Conservation (phyloP, 1,140 invertebrate species). For the Metaphire vulgaris region DNA sequence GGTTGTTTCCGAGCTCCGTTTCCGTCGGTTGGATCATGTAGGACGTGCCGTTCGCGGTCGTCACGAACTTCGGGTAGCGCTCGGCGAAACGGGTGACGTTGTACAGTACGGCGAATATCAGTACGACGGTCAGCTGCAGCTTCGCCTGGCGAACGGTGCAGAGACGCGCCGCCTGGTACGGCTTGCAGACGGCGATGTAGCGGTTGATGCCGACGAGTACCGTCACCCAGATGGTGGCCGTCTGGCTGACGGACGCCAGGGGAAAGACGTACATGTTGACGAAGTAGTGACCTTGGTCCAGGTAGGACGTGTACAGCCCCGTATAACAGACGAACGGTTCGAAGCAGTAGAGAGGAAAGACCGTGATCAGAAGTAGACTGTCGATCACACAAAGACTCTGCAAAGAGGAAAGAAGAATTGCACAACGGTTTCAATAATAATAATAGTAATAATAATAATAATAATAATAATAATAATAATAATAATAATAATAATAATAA, state of each 20-base stretch:
- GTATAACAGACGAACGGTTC: slow-evolving; percentile 12
- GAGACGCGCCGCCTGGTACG: not conserved
- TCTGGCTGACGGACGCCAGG: not conserved
- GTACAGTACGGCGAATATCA: slow-evolving; percentile 25
- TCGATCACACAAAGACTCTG: slow-evolving; percentile 26
- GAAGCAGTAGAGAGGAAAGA: slow-evolving; percentile 23
- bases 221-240: slow-evolving; percentile 15
- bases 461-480: no score
- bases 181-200: slow-evolving; percentile 18
- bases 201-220: slow-evolving; percentile 19
- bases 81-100: slow-evolving; percentile 21
- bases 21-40: slow-evolving; percentile 18
- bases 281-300: not conserved
- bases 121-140: slow-evolving; percentile 21
- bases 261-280: slow-evolving; percentile 3
- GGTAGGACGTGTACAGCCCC: not conserved
- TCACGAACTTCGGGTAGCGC: slow-evolving; percentile 1
- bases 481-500: no score
- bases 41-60: not conserved
- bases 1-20: not conserved
- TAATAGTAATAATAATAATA: no score
- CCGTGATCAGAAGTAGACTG: slow-evolving; percentile 13
- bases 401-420: no score
- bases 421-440: no score
- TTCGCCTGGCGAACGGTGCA: slow-evolving; percentile 24